Base-by-base conservation (phyloP, 2,888 invertebrate species). In the Loripinus fragilis region DNA sequence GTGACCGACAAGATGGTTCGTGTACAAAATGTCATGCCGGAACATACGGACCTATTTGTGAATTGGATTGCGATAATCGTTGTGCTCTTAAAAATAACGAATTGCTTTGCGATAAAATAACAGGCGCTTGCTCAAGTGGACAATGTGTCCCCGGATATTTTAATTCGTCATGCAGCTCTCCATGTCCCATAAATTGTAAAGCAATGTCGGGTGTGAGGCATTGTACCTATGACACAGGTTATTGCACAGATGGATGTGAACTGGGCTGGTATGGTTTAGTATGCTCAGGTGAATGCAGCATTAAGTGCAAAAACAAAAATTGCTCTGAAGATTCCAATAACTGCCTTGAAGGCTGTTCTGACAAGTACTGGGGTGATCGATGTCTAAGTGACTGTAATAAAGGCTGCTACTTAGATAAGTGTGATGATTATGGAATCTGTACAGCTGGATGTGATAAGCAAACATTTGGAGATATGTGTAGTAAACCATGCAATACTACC, bases 351-450 rank as follows among this genome's bases (percentile, higher is more conserved):
- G 82, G 79, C 7, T 83, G 82, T 38, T 38, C 70, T 8, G 42
- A 28, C 15, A 71, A 74, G 28, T 76, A 60, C 28, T 78, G 71
- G 35, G 81, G 81, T 30, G 45, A 38, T 1, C 30, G 30, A 17
- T 81, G 81, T 65, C 71, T 73, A 20, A 23, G 28, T 0, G 68
- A n/a, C 0, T 81, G 81, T 41, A 69, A 50, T 33, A 28, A 28
- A 8, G 52, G 73, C 20, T 81, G 78, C 45, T n/a, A 55, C 38
- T 23, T 55, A 0, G 42, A 55, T 3, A 33, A 17, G 0, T 81
- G 81, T 64, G 65, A 76, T 38, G 75, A 79, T 42, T 23, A 20
- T n/a, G 82, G 82, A 15, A 45, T 67, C 15, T 83, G 82, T 55
- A 38, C 30, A 0, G 52, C 41, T 0, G 78, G 83, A 5, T 83